phyloP scores from a whole-genome alignment of 2,797 vertebrate species.

The Anolis apletophallus region DNA sequence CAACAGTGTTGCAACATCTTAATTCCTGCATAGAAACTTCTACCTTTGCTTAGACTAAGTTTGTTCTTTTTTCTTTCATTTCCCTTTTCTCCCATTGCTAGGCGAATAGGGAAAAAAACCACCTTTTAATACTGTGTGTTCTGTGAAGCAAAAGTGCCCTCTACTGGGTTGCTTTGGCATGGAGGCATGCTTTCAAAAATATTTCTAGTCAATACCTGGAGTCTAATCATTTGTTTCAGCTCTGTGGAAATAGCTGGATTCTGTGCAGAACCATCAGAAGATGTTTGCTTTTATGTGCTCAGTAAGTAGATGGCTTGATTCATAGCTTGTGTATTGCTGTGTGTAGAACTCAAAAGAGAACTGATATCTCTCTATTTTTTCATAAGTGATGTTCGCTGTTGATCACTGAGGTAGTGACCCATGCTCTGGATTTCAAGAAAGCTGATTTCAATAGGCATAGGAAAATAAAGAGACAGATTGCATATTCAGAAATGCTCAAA shows the following conservation, averaged over 20 bases:
- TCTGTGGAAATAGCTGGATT: slow-evolving; percentile 48
- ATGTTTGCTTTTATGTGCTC: slow-evolving; percentile 56
- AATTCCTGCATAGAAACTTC: slow-evolving; percentile 79
- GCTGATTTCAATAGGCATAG: no score
- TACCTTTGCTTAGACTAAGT: slow-evolving; percentile 70
- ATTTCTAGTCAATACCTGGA: background rate
- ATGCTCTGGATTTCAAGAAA: no score
- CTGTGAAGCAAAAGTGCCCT: slow-evolving; percentile 74
- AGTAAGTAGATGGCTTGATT: background rate
- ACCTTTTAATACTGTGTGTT: background rate
- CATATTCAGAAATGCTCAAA: no score
- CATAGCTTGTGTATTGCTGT: background rate
- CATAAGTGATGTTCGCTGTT: background rate
- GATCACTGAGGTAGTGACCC: background rate
- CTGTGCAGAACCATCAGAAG: slow-evolving; percentile 47
- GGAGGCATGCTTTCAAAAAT: background rate
- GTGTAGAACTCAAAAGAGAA: background rate
- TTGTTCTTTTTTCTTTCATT: background rate
- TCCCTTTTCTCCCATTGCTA: no score
- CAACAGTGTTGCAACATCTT: slow-evolving; percentile 54
- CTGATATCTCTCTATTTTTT: background rate
- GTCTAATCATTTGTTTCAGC: background rate
- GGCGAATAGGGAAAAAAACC: background rate
- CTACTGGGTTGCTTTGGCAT: slow-evolving; percentile 70
- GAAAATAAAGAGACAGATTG: no score